Base-by-base conservation (phyloP, 30 jellyfish, hydroid and myxozoan genomes). In the Sanderia malayensis region DNA sequence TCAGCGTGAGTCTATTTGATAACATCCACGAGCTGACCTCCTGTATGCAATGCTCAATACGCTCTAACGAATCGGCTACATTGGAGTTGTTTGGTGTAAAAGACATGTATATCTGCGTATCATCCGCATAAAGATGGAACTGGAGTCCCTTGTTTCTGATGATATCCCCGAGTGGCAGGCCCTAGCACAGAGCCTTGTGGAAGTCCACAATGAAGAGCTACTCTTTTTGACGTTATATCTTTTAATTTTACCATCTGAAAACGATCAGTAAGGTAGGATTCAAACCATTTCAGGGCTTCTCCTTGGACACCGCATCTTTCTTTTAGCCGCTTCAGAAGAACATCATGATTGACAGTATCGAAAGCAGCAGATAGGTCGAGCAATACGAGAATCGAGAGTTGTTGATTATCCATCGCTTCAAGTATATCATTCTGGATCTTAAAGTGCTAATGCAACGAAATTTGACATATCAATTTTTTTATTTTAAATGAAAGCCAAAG, bases 361-460 rank as follows among this genome's bases (percentile, higher is more conserved):
- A 75, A 60, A 61, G 87, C 87, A 75, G 87, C 78, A 44, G 87
- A 75, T 75, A 75, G 64, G 44, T 77, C 81, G 63, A 63, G 81
- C 67, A 73, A 52, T 9, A 73, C 25, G 76, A 55, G 86, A 77
- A 77, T 77, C 31, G 81, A 63, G 80, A 65, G 65, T 46, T 77
- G 62, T 45, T 77, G 73, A 32, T 77, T 63, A 65, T 62, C 89
- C 73, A 77, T 73, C 65, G 74, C 86, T 57, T 27, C 64, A 24
- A 53, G 86, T 37, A 73, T 31, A 73, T 52, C 86, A 73, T 73
- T 73, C 66, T 73, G 86, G 77, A 73, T n/a, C n/a, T n/a, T n/a
- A n/a, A n/a, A n/a, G n/a, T n/a, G n/a, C n/a, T n/a, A n/a, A n/a
- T n/a, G n/a, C n/a, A n/a, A n/a, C n/a, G n/a, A n/a, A n/a, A n/a